These are phyloP conservation scores for Silvanus unidentatus DNA, from an alignment of 2,888 invertebrate genomes.

Conservation along the genomic window DNA sequence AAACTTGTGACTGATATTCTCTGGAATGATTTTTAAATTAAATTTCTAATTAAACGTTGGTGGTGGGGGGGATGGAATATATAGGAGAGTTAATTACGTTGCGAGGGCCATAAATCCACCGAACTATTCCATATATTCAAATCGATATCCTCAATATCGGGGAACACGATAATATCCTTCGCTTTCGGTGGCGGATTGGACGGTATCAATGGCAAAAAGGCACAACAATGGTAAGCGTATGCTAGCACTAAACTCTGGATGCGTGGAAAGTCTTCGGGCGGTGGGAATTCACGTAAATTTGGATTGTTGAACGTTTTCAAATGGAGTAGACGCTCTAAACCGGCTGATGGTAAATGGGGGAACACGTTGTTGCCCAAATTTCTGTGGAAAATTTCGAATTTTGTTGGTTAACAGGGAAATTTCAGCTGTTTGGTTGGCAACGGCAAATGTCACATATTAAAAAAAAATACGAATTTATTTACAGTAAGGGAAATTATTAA, in stretches of 20 bases:
- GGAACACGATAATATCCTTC: slow-evolving; percentile 63
- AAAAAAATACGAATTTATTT: slow-evolving; percentile 1
- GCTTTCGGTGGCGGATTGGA: slow-evolving; percentile 49
- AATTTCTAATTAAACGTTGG: background rate
- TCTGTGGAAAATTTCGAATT: no score
- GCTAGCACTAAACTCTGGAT: slow-evolving; percentile 81
- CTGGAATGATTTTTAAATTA: slow-evolving; percentile 43
- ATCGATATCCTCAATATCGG: slow-evolving; percentile 64
- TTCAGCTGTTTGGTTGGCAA: no score
- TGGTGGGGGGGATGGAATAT: background rate
- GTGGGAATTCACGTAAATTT: slow-evolving; percentile 77
- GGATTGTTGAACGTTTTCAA: slow-evolving; percentile 92
- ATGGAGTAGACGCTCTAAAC: slow-evolving; percentile 72
- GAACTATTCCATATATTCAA: slow-evolving; percentile 75
- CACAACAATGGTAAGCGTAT: slow-evolving; percentile 96
- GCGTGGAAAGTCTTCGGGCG: slow-evolving; percentile 78
- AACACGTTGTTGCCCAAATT: slow-evolving; percentile 90
- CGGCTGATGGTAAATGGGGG: slow-evolving; percentile 73
- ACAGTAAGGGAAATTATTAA: no score
- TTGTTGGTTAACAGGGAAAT: slow-evolving; percentile 1
- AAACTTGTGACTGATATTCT: slow-evolving; percentile 67
- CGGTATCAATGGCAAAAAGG: slow-evolving; percentile 68
- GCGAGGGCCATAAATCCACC: slow-evolving; percentile 77
- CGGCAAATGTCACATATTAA: no score
- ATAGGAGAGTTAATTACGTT: slow-evolving; percentile 53